phyloP scores from a whole-genome alignment of 2,888 invertebrate species.

The Pterostichus madidus region DNA sequence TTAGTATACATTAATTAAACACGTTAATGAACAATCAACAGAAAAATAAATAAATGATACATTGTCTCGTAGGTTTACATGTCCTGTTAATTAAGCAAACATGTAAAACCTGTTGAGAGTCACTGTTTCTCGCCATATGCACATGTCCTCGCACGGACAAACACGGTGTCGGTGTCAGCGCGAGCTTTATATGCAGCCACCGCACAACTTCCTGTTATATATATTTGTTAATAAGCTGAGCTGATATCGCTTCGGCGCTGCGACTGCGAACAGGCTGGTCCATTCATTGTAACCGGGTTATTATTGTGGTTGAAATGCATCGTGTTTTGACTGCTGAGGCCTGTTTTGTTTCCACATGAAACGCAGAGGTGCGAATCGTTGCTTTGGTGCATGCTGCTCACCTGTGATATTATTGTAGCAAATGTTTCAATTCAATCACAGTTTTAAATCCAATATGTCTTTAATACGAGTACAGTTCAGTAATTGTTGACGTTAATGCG shows the following conservation, averaged over 20 bases:
- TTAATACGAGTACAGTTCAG: too few species aligned
- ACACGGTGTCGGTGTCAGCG: slow-evolving; percentile 4
- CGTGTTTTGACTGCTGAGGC: slow-evolving; percentile 17
- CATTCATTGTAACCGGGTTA: slow-evolving; percentile 43
- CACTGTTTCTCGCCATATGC: background rate
- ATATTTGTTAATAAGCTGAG: slow-evolving; percentile 51
- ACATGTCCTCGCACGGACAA: slow-evolving; percentile 15
- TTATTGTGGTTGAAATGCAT: slow-evolving; percentile 39
- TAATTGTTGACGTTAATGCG: too few species aligned
- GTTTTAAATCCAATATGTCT: too few species aligned
- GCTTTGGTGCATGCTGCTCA: background rate
- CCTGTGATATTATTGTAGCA: background rate
- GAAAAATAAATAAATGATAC: too few species aligned
- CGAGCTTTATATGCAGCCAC: slow-evolving; percentile 28
- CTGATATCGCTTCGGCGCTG: slow-evolving; percentile 15
- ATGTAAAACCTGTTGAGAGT: too few species aligned
- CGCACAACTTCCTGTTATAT: slow-evolving; percentile 43
- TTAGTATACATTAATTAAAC: too few species aligned
- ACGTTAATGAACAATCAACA: too few species aligned
- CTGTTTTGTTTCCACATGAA: slow-evolving; percentile 14
- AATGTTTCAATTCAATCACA: too few species aligned
- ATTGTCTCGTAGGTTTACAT: too few species aligned
- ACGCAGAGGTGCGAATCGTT: slow-evolving; percentile 8
- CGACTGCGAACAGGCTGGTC: slow-evolving; percentile 29
- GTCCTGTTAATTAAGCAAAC: too few species aligned